Conservation (phyloP, 1,140 invertebrate genomes). For the Bilobella aurantiaca region DNA sequence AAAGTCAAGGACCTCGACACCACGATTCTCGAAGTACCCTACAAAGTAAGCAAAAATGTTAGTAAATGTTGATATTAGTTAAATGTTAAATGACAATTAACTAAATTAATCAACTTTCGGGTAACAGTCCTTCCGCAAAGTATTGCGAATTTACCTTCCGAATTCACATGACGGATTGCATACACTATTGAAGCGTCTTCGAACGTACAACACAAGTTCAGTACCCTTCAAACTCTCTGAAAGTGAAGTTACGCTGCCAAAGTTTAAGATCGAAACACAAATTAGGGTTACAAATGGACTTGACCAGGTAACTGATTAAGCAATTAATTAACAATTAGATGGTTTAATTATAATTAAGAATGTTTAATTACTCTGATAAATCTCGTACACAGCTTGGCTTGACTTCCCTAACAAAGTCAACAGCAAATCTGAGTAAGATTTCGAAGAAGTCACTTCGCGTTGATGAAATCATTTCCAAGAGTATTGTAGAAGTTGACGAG, state of each 20-base stretch:
- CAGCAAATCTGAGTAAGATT: neutral
- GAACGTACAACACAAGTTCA: neutral
- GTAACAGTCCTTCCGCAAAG: neutral
- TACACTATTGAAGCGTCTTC: neutral
- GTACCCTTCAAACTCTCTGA: constrained; percentile 1
- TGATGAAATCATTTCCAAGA: constrained; percentile 11
- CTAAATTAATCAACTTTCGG: no score
- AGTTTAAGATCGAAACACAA: constrained; percentile 7
- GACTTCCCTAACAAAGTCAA: neutral
- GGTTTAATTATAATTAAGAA: neutral
- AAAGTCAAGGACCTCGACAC: neutral
- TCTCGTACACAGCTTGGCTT: neutral
- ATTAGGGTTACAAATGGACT: neutral
- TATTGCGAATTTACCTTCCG: constrained; percentile 2
- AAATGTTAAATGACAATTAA: no score
- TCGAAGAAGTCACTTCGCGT: neutral
- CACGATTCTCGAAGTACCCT: constrained; percentile 6
- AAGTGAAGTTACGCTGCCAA: neutral
- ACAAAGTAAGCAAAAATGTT: neutral
- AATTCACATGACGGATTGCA: neutral
- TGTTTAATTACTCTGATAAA: neutral
- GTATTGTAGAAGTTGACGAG: neutral
- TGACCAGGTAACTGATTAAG: constrained; percentile 2
- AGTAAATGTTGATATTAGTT: no score
- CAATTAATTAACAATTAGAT: neutral